Conservation (phyloP, 2,888 invertebrate genomes). For the Lepeophtheirus nordmannii region DNA sequence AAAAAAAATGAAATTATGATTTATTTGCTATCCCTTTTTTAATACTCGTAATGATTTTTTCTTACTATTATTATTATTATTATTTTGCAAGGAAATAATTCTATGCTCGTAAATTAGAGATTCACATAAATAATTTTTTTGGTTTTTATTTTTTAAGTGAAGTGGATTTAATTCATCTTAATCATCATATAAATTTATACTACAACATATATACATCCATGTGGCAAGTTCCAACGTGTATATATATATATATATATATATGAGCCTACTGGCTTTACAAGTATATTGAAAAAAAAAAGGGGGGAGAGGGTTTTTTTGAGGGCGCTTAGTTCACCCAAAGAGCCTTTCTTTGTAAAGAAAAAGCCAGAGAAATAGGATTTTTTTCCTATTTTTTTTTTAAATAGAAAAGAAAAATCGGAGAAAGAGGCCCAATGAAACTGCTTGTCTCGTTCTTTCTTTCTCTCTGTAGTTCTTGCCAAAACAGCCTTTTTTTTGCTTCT, state of each 20-base stretch:
- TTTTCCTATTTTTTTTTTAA: too few species aligned
- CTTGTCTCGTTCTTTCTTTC: too few species aligned
- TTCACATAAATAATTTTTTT: neutral
- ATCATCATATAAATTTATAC: neutral
- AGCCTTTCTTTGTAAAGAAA: too few species aligned
- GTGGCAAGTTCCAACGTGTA: neutral
- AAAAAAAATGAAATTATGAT: neutral
- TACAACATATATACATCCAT: neutral
- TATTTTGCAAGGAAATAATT: neutral
- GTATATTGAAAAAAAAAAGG: too few species aligned
- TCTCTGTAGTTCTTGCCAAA: too few species aligned
- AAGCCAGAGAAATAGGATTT: too few species aligned
- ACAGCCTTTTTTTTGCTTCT: too few species aligned
- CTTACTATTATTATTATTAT: conserved; percentile 10
- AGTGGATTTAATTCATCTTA: neutral
- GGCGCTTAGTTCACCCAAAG: too few species aligned
- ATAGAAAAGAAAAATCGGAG: too few species aligned
- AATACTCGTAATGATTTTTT: neutral
- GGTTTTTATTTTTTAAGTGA: neutral
- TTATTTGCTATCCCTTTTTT: neutral
- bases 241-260: conserved; percentile 8
- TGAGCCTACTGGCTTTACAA: too few species aligned
- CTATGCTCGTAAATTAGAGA: neutral
- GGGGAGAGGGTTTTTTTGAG: too few species aligned
- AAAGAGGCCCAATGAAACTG: too few species aligned